Base-by-base conservation (phyloP, 64 coral and sea anemone species). In the Porites australiensis region DNA sequence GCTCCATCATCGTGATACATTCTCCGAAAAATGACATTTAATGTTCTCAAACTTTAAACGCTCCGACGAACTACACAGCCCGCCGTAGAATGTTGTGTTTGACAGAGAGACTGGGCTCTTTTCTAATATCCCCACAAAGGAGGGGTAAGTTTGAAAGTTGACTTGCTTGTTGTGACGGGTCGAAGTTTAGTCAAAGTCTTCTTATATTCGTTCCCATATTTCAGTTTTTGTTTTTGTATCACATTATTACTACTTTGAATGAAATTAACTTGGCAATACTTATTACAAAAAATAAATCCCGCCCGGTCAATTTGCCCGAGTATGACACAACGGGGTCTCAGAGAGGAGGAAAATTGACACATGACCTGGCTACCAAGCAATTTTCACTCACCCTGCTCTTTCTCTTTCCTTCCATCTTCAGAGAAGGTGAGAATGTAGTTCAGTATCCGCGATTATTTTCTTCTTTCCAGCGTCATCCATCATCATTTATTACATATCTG, bases 1-100 rank as follows among this genome's bases (percentile, higher is more conserved):
- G 98, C 94, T 50, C 98, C 98, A 58, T 96, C 98, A 74, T 94
- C 94, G 54, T 65, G 45, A 68, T 96, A 79, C 94, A 93, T 99
- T 63, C 79, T 98, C 70, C 22, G 21, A 37, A 53, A 92, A 84
- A 84, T 70, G 53, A 19, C 88, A 83, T 67, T 49, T 53, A 87
- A 87, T 70, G 77, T n/a, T 70, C 50, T 15, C 49, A 58, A 23
- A n/a, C n/a, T 46, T 54, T 71, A 4, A 7, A 10, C 60, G 2
- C 11, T 14, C 13, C 21, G 14, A 8, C n/a, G 20, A 37, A 9
- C 44, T 43, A 44, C 22, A 9, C 37, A 74, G 8, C 73, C 44
- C 14, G 14, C 73, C 3, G 72, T 74, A 47, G 10, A 22, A 54
- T 57, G 54, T 57, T 57, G 54, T 57, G 7, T 12, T 7, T 57